A percentile compares a stretch with the other conserved stretches of the same genome.
Evolutionary conservation across 2,113 vertebrate species (phyloP).

Genomic region (Silurus meridionalis): DNA sequence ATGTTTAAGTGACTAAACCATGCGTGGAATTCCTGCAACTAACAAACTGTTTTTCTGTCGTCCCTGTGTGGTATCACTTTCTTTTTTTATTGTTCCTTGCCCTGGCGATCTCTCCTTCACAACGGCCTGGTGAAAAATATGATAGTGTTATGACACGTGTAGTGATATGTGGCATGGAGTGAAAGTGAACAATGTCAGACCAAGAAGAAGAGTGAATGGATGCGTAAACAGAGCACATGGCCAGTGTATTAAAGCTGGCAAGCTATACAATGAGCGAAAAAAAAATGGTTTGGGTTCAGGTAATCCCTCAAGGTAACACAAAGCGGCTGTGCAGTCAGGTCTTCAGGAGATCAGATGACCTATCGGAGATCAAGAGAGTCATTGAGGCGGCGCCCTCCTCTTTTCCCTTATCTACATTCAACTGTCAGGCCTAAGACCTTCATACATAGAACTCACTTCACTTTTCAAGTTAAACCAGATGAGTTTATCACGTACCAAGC

Average conservation of each 20-base stretch:
- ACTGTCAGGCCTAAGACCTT: slow-evolving; percentile 46
- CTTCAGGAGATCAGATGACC: slow-evolving; percentile 73
- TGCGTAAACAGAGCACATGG: slow-evolving; percentile 7
- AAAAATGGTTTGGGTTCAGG: slow-evolving; percentile 57
- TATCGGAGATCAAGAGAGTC: slow-evolving; percentile 76
- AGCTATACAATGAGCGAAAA: slow-evolving; percentile 23
- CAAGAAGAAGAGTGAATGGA: slow-evolving; percentile 6
- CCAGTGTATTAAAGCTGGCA: not conserved
- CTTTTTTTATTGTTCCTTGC: not conserved
- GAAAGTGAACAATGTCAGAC: not conserved
- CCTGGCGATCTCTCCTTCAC: not conserved
- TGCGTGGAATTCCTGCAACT: slow-evolving; percentile 63
- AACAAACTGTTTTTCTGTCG: slow-evolving; percentile 52
- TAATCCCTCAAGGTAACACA: slow-evolving; percentile 71
- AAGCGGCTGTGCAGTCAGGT: slow-evolving; percentile 56
- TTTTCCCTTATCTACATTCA: slow-evolving; percentile 64
- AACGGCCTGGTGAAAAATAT: not conserved
- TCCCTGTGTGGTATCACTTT: not conserved
- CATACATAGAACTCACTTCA: slow-evolving; percentile 25
- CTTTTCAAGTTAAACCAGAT: not conserved
- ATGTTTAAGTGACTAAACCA: slow-evolving; percentile 59
- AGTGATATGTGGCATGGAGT: not conserved
- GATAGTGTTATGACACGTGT: not conserved
- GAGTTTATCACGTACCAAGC: not conserved
- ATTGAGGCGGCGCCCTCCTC: slow-evolving; percentile 65